A percentile compares a stretch with the other conserved stretches of the same genome.
Conservation (phyloP, 2,113 vertebrate genomes). For the Chamaea fasciata region DNA sequence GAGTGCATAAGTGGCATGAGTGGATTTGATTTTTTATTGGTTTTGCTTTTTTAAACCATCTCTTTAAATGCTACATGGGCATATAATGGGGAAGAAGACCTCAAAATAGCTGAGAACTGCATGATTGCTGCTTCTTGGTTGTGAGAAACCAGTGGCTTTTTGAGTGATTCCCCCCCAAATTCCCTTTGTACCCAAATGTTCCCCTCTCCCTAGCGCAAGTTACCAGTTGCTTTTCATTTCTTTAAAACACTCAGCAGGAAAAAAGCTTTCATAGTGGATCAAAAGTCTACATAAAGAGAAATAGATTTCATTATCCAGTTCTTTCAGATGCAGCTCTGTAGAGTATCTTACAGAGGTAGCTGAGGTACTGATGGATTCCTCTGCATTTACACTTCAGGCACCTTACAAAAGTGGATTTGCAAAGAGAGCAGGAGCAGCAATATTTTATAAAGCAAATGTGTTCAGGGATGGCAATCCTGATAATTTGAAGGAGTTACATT, state of each 20-base stretch:
- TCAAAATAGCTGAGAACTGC: background rate
- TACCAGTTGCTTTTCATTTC: background rate
- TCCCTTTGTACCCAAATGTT: background rate
- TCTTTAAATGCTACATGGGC: background rate
- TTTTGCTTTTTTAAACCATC: background rate
- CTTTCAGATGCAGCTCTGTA: background rate
- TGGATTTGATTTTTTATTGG: background rate
- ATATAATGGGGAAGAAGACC: background rate
- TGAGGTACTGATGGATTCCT: background rate
- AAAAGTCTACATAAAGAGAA: background rate
- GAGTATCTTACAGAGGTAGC: background rate
- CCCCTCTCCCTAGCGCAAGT: background rate
- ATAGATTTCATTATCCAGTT: background rate
- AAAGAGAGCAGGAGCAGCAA: background rate
- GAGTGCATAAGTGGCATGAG: background rate
- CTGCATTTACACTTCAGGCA: background rate
- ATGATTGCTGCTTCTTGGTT: background rate
- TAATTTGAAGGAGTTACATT: background rate
- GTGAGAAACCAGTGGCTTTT: background rate
- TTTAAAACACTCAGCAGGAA: background rate
- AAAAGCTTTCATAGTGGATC: background rate
- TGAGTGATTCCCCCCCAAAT: background rate
- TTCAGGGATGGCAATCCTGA: background rate
- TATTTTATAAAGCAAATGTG: background rate
- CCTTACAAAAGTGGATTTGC: background rate